A percentile compares a stretch with the other conserved stretches of the same genome.
phyloP scores from a whole-genome alignment of 2,797 vertebrate species.

The Prionace glauca region DNA sequence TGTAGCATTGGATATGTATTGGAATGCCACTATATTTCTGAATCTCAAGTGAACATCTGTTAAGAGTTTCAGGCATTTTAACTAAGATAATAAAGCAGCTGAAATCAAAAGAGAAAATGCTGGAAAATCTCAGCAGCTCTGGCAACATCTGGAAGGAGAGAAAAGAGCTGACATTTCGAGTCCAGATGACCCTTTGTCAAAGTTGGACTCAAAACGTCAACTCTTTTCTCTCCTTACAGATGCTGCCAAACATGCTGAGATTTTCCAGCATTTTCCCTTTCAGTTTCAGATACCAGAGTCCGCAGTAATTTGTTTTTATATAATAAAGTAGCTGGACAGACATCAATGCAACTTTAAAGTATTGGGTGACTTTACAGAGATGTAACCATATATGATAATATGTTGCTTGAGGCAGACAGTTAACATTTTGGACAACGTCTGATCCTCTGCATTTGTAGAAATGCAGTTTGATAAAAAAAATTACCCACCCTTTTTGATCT shows the following conservation, averaged over 20 bases:
- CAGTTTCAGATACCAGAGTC: no score
- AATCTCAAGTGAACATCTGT: neutral
- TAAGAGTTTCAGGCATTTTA: neutral
- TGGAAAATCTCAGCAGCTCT: no score
- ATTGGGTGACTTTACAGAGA: neutral
- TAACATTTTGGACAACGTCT: neutral
- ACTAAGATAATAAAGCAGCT: neutral
- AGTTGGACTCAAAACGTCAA: no score
- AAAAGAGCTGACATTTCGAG: no score
- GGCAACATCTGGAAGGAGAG: no score
- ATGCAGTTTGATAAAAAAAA: neutral
- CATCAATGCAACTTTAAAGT: no score
- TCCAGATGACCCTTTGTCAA: no score
- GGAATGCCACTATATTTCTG: neutral
- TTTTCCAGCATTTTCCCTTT: no score
- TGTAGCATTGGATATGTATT: neutral
- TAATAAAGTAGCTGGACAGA: neutral
- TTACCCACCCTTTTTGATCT: neutral
- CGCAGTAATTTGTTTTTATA: neutral
- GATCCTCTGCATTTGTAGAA: neutral
- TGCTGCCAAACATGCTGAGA: no score
- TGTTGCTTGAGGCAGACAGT: neutral
- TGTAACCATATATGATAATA: neutral
- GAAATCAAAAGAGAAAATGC: no score
- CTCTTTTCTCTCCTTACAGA: no score